Percentiles rank a stretch among this genome's conserved stretches.
Conservation (phyloP, 2,888 invertebrate species). For the Palloptera scutellata region DNA sequence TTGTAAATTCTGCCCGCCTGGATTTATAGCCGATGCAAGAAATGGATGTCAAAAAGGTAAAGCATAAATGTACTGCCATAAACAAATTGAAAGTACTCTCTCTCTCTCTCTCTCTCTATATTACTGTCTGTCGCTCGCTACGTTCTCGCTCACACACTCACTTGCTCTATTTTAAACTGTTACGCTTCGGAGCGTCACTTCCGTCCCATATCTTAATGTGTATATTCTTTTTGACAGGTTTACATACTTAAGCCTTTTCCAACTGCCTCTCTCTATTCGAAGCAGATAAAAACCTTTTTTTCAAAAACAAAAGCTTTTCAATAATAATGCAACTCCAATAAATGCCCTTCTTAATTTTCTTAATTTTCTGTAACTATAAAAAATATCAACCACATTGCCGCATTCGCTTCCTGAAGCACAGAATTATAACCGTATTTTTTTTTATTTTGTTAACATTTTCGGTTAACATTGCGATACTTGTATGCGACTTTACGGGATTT, state of each 20-base stretch:
- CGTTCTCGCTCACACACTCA: constrained; percentile 29
- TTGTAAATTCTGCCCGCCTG: constrained; percentile 95
- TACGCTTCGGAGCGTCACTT: neutral
- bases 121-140: constrained; percentile 25
- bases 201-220: neutral
- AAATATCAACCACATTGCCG: constrained; percentile 13
- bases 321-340: constrained; percentile 22
- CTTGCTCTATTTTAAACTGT: constrained; percentile 40
- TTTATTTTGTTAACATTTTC: neutral
- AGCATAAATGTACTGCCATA: constrained; percentile 59
- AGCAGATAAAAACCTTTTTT: constrained; percentile 32
- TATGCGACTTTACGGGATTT: constrained; percentile 14
- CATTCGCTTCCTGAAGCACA: constrained; percentile 27
- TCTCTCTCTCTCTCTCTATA: constrained; percentile 36
- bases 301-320: constrained; percentile 38
- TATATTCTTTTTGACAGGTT: constrained; percentile 1
- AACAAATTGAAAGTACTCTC: constrained; percentile 40
- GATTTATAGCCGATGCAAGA: constrained; percentile 90
- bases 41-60: constrained; percentile 98
- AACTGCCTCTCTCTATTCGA: constrained; percentile 35
- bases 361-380: constrained; percentile 12
- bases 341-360: constrained; percentile 39
- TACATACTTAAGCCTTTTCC: constrained; percentile 42
- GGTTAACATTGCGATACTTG: neutral
- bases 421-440: constrained; percentile 11